phyloP scores from a whole-genome alignment of 2,888 invertebrate genomes.

The Conomelus anceps region DNA sequence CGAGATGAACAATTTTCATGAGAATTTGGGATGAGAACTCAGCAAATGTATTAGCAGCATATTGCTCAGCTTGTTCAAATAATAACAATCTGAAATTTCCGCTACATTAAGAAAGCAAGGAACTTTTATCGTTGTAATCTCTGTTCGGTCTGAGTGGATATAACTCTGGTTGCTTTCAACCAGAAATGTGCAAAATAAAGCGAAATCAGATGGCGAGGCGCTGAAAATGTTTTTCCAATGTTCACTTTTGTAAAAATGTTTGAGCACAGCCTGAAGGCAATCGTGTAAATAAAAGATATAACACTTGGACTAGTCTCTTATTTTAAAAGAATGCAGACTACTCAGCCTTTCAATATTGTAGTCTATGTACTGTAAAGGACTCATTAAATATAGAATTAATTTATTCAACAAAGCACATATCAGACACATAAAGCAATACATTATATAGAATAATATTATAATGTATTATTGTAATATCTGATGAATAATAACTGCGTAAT shows the following conservation, averaged over 20 bases:
- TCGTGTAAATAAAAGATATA: not conserved
- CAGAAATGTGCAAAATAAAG: not conserved
- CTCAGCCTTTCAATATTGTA: not conserved
- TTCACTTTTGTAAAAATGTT: not conserved
- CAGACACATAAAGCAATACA: too few relatives aligned
- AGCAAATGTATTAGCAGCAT: not conserved
- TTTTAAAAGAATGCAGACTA: not conserved
- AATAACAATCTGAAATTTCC: not conserved
- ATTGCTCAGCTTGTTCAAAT: not conserved
- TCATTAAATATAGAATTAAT: too few relatives aligned
- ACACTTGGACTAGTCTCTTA: not conserved
- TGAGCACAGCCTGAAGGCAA: not conserved
- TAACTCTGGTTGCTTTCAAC: not conserved
- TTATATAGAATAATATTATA: too few relatives aligned
- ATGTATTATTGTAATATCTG: too few relatives aligned
- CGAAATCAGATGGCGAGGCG: not conserved
- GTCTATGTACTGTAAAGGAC: not conserved
- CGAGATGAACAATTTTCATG: not conserved
- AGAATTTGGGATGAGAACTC: not conserved
- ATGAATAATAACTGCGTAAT: too few relatives aligned
- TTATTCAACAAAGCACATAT: too few relatives aligned
- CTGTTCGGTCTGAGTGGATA: not conserved
- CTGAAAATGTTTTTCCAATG: not conserved
- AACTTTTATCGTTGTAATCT: not conserved
- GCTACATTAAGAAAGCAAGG: not conserved